Conservation (phyloP, 1,140 invertebrate species). For the Drosophila mojavensis region DNA sequence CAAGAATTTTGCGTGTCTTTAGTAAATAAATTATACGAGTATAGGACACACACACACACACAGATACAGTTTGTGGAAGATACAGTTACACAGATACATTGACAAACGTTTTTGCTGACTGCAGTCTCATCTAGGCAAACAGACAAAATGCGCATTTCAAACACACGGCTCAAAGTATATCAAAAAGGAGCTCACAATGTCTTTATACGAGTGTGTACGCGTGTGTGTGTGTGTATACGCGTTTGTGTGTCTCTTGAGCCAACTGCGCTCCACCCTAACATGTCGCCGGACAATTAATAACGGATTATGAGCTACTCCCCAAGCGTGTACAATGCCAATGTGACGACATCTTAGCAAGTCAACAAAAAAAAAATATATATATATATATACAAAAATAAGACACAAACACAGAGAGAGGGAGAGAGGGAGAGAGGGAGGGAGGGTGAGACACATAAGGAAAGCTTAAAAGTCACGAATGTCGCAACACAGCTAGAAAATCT, state of each 20-base stretch:
- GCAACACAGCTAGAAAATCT: too few species aligned
- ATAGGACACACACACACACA: slow-evolving; percentile 41
- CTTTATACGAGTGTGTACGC: not conserved
- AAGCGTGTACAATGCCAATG: slow-evolving; percentile 67
- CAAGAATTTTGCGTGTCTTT: slow-evolving; percentile 80
- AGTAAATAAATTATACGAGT: slow-evolving; percentile 77
- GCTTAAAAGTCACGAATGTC: slow-evolving; percentile 2
- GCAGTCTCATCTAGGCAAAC: slow-evolving; percentile 36
- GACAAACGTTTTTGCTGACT: slow-evolving; percentile 20
- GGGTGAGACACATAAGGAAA: not conserved
- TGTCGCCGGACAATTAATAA: slow-evolving; percentile 77
- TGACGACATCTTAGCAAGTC: slow-evolving; percentile 43
- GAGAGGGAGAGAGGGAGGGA: too few species aligned
- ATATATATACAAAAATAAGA: slow-evolving; percentile 4
- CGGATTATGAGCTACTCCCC: slow-evolving; percentile 73
- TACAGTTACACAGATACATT: slow-evolving; percentile 8
- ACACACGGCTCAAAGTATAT: too few species aligned
- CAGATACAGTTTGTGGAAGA: slow-evolving; percentile 3
- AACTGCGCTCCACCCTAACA: slow-evolving; percentile 49
- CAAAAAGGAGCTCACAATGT: not conserved
- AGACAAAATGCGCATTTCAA: slow-evolving; percentile 17
- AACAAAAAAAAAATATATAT: slow-evolving; percentile 24
- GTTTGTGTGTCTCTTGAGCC: slow-evolving; percentile 29
- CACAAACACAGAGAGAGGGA: not conserved
- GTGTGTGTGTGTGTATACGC: not conserved